These are phyloP conservation scores for Cotesia typhae DNA, from an alignment of 1,140 invertebrate species.

Conservation along the genomic window DNA sequence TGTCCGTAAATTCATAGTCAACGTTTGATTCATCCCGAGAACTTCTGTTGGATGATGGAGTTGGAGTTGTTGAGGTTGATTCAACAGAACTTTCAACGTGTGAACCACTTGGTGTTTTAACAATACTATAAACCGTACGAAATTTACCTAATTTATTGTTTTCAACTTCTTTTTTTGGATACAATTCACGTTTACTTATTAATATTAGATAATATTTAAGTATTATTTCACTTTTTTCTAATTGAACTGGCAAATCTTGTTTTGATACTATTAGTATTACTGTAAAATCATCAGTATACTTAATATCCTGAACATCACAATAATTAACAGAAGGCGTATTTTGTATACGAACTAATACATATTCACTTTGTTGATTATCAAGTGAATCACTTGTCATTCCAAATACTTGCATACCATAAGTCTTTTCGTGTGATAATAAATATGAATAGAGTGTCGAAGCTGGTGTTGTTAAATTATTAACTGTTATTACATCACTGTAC, in stretches of 20 bases:
- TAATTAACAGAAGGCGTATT: slow-evolving; percentile 70
- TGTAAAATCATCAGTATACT: slow-evolving; percentile 76
- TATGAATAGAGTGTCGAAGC: slow-evolving; percentile 78
- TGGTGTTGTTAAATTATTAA: slow-evolving; percentile 72
- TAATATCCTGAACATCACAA: slow-evolving; percentile 71
- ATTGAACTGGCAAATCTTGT: slow-evolving; percentile 61
- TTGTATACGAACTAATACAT: slow-evolving; percentile 71
- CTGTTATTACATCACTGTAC: slow-evolving; percentile 71
- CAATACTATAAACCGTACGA: slow-evolving; percentile 68
- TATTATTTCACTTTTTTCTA: slow-evolving; percentile 65
- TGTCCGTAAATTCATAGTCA: slow-evolving; percentile 43
- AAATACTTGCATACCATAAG: slow-evolving; percentile 76
- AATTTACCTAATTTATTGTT: slow-evolving; percentile 73
- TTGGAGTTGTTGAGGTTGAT: slow-evolving; percentile 49
- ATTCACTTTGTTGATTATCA: slow-evolving; percentile 66
- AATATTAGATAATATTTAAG: slow-evolving; percentile 80
- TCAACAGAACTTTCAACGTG: slow-evolving; percentile 52
- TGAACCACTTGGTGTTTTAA: slow-evolving; percentile 50
- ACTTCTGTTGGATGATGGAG: slow-evolving; percentile 40
- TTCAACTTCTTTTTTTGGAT: slow-evolving; percentile 75
- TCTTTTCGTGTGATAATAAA: slow-evolving; percentile 75
- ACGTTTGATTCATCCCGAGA: slow-evolving; percentile 42
- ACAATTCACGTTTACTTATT: slow-evolving; percentile 75
- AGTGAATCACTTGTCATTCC: slow-evolving; percentile 70
- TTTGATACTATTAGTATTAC: slow-evolving; percentile 75